A percentile compares a stretch with the other conserved stretches of the same genome.
Evolutionary conservation across 1,140 invertebrate species (phyloP).

Genomic region (Drosophila prosaltans): DNA sequence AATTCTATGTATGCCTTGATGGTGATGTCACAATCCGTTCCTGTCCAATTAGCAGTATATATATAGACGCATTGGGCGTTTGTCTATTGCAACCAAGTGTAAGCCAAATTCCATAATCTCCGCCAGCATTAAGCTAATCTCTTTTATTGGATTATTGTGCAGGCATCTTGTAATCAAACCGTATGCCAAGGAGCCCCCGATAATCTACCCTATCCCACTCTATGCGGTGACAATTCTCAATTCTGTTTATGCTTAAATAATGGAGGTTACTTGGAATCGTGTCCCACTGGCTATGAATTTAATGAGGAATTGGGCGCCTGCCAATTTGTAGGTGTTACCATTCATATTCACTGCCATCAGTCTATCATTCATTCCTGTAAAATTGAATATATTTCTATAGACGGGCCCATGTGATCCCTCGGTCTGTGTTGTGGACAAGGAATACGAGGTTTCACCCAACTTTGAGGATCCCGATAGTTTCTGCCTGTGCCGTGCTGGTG

Average conservation of each 20-base stretch:
- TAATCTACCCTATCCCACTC: constrained; percentile 37
- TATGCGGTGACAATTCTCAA: constrained; percentile 29
- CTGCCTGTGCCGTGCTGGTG: constrained; percentile 56
- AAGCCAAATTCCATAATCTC: constrained; percentile 22
- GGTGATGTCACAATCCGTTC: constrained; percentile 32
- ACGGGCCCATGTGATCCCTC: constrained; percentile 59
- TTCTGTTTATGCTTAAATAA: constrained; percentile 53
- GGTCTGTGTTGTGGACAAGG: constrained; percentile 15
- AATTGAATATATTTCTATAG: constrained; percentile 15
- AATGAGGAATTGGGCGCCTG: constrained; percentile 8
- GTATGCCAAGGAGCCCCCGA: constrained; percentile 32
- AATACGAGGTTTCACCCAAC: constrained; percentile 38
- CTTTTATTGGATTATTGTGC: no score
- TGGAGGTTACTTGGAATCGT: constrained; percentile 40
- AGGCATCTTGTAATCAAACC: constrained; percentile 33
- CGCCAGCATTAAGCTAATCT: no score
- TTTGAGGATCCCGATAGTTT: constrained; percentile 51
- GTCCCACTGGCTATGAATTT: constrained; percentile 38
- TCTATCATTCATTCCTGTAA: background rate
- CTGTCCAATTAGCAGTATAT: constrained; percentile 29
- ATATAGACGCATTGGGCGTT: background rate
- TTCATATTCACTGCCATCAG: background rate
- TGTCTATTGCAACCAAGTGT: constrained; percentile 61
- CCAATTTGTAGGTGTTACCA: constrained; percentile 43
- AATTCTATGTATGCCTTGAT: constrained; percentile 47